Percentiles rank a stretch among this genome's conserved stretches.
Evolutionary conservation across 2,888 invertebrate genomes (phyloP).

Genomic region (Drepana falcataria): DNA sequence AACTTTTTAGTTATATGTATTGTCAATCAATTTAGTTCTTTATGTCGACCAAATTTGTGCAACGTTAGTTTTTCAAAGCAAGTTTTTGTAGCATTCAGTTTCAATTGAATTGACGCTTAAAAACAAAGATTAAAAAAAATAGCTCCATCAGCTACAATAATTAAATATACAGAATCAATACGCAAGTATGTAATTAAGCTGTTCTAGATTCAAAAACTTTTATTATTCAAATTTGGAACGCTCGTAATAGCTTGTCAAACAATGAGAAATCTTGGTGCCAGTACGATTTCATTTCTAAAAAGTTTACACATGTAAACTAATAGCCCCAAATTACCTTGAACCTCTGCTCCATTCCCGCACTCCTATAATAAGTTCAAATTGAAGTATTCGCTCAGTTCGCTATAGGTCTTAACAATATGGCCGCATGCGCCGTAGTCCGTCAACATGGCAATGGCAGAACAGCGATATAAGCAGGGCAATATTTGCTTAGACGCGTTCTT

Average conservation of each 20-base stretch:
- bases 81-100: too few species aligned
- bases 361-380: conserved; percentile 11
- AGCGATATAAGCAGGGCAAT: conserved; percentile 42
- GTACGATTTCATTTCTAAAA: conserved; percentile 57
- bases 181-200: conserved; percentile 7
- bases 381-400: conserved; percentile 25
- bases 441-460: conserved; percentile 50
- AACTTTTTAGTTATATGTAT: too few species aligned
- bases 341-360: conserved; percentile 23
- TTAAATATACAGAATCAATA: conserved; percentile 4
- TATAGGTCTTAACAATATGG: conserved; percentile 32
- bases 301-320: conserved; percentile 51
- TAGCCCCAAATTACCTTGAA: conserved; percentile 26
- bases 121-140: too few species aligned
- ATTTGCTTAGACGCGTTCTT: conserved; percentile 57
- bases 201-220: conserved; percentile 18
- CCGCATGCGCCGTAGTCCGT: conserved; percentile 39
- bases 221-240: conserved; percentile 36
- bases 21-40: too few species aligned
- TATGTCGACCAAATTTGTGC: too few species aligned
- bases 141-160: not conserved
- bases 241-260: conserved; percentile 56
- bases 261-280: conserved; percentile 39
- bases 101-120: too few species aligned
- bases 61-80: too few species aligned